Evolutionary conservation across 2,113 vertebrate species (phyloP), one percentile per base, ranked within the genome.

Genomic region (Phyllostomus discolor): DNA sequence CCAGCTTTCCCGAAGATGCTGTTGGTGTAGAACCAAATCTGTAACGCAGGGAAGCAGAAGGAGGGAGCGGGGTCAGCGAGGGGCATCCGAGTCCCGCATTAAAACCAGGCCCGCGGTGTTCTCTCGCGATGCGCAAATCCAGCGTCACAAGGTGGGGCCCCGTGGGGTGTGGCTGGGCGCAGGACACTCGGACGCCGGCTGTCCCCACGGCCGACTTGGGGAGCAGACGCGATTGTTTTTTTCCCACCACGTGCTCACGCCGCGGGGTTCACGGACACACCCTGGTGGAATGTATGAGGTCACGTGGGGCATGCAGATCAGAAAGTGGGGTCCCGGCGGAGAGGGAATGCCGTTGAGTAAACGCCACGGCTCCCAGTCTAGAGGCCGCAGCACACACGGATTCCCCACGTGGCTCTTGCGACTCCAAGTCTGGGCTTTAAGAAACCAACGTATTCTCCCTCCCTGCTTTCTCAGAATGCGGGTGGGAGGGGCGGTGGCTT

Each of bases 21-120:
- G 85, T 98, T 99, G 59, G 99, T 99, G 98, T 99, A 99, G 97
- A 99, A 99, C 99, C 99, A 99, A 95, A 99, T 99, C 99, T 99
- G 78, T 16, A 92, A 88, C 31, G 3, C 69, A 50, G 43, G 95
- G 92, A 22, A 95, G 17, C 89, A 19, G 12, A 17, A 28, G 5
- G 17, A 33, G 10, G 46, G 10, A 26, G 20, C 10, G 1, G 4
- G 11, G 38, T 97, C 50, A 76, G 62, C 0, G 12, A 54, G 35
- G 66, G 52, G 31, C 5, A 4, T 10, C 26, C 26, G 4, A 1
- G n/a, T 46, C 38, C 91, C 6, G 17, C 8, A 2, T n/a, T 19
- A 78, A 70, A 86, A 28, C 7, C 43, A 24, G 24, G 41, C 1
- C 4, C 14, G 7, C 28, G 46, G 52, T 4, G 12, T 66, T 31